Percentiles rank a stretch among this genome's conserved stretches.
phyloP scores from a whole-genome alignment of 1,140 invertebrate genomes.

The Propsilocerus akamusi region DNA sequence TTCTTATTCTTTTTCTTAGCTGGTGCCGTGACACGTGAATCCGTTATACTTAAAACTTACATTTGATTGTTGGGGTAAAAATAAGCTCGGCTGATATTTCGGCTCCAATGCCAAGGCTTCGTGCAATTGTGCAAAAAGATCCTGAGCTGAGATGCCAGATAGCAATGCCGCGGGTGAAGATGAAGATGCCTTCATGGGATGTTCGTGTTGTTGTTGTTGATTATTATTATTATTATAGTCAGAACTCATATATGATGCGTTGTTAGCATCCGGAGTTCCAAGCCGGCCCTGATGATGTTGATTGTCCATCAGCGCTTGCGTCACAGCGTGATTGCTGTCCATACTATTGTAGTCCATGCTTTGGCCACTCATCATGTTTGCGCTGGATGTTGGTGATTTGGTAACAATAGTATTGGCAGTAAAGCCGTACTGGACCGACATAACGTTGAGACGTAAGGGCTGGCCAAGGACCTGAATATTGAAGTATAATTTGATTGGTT shows the following conservation, averaged over 20 bases:
- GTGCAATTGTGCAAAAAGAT: slow-evolving; percentile 37
- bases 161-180: neutral
- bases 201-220: slow-evolving; percentile 9
- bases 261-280: slow-evolving; percentile 3
- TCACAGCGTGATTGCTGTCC: neutral
- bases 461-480: neutral
- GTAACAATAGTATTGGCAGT: neutral
- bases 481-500: neutral
- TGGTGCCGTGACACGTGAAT: neutral
- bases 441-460: neutral
- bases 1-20: neutral
- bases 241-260: slow-evolving; percentile 1
- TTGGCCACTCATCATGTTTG: neutral
- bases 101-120: slow-evolving; percentile 44
- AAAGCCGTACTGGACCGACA: neutral
- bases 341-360: neutral
- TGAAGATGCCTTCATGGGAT: slow-evolving; percentile 11
- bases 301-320: neutral
- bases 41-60: slow-evolving; percentile 15
- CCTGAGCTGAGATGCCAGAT: slow-evolving; percentile 21
- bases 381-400: neutral
- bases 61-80: slow-evolving; percentile 34
- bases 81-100: slow-evolving; percentile 47
- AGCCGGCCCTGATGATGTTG: neutral
- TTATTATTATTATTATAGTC: neutral